Evolutionary conservation across 2,888 invertebrate species (phyloP).

Genomic region (Helicoverpa assulta): DNA sequence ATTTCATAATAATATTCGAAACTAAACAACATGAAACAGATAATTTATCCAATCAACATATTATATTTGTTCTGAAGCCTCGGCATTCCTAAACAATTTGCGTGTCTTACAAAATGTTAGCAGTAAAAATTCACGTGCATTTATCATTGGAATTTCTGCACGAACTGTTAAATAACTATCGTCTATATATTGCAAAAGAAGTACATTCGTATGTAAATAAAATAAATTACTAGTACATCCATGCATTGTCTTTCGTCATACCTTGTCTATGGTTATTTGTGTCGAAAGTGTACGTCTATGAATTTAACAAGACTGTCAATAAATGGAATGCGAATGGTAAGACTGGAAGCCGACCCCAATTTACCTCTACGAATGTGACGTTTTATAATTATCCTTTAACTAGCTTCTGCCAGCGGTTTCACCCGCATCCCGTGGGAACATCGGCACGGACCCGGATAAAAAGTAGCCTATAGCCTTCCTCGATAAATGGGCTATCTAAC

Average conservation of each 20-base stretch:
- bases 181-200: conserved; percentile 41
- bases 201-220: conserved; percentile 52
- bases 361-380: too few relatives aligned
- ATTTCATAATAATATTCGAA: background rate
- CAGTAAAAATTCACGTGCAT: conserved; percentile 44
- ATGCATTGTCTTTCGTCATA: conserved; percentile 40
- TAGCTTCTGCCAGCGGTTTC: too few relatives aligned
- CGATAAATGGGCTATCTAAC: too few relatives aligned
- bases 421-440: too few relatives aligned
- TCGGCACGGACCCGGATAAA: too few relatives aligned
- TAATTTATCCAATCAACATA: background rate
- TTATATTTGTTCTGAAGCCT: background rate
- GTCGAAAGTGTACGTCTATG: conserved; percentile 32
- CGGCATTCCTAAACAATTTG: conserved; percentile 26
- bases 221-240: conserved; percentile 51
- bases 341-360: too few relatives aligned
- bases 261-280: conserved; percentile 41
- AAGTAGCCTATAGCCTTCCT: too few relatives aligned
- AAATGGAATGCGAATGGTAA: too few relatives aligned
- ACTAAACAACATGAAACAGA: background rate
- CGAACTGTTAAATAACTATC: conserved; percentile 49
- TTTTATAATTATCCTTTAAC: too few relatives aligned
- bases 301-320: too few relatives aligned
- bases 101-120: conserved; percentile 32
- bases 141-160: conserved; percentile 43